A percentile compares a stretch with the other conserved stretches of the same genome.
These are phyloP conservation scores for Callopanchax toddi DNA, from an alignment of 2,113 vertebrate species.

Conservation along the genomic window DNA sequence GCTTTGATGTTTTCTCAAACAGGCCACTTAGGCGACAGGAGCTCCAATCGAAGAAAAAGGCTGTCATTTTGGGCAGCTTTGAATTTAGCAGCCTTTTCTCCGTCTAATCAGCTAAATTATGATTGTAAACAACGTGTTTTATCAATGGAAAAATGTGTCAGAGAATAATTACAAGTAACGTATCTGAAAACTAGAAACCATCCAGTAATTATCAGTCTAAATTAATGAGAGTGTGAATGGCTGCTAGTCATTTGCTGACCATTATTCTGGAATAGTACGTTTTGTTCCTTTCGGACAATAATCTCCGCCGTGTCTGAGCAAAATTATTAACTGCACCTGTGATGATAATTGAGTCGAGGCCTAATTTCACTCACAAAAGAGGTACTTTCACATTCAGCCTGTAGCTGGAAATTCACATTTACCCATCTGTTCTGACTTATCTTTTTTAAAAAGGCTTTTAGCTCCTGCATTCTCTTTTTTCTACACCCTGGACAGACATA, in stretches of 20 bases:
- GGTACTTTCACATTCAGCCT: slow-evolving; percentile 3
- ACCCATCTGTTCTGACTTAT: slow-evolving; percentile 26
- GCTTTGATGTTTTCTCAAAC: slow-evolving; percentile 47
- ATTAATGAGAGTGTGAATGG: background rate
- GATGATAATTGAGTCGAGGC: slow-evolving; percentile 11
- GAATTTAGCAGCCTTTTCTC: slow-evolving; percentile 20
- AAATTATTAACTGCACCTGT: slow-evolving; percentile 41
- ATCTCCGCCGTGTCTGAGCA: background rate
- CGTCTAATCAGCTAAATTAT: slow-evolving; percentile 3
- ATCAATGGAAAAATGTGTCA: background rate
- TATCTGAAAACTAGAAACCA: slow-evolving; percentile 1
- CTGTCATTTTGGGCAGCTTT: slow-evolving; percentile 34
- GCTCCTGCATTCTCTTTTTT: slow-evolving; percentile 1
- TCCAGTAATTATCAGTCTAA: background rate
- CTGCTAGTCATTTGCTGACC: background rate
- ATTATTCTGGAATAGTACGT: slow-evolving; percentile 17
- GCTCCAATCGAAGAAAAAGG: slow-evolving; percentile 17
- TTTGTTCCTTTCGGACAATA: slow-evolving; percentile 31
- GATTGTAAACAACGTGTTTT: slow-evolving; percentile 23
- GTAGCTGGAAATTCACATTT: slow-evolving; percentile 5
- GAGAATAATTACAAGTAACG: slow-evolving; percentile 12
- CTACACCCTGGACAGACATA: background rate
- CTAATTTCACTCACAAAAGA: slow-evolving; percentile 16
- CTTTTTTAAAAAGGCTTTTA: background rate
- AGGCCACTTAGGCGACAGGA: slow-evolving; percentile 18